Percentiles rank a stretch among this genome's conserved stretches.
These are phyloP conservation scores for Euplexia lucipara DNA, from an alignment of 2,888 invertebrate genomes.

Conservation along the genomic window DNA sequence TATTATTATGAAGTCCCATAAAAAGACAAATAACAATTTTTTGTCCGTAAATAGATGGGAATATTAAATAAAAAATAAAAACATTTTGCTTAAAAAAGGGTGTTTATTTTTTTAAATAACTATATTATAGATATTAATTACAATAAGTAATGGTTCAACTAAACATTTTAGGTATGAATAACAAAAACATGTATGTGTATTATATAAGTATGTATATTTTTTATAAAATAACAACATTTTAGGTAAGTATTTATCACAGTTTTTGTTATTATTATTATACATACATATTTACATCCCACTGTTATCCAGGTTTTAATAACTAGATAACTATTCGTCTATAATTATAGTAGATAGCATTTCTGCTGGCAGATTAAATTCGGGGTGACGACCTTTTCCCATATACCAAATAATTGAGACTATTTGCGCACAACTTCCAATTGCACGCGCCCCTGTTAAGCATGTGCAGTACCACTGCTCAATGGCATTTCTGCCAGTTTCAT, in stretches of 20 bases:
- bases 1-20: too few relatives aligned
- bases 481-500: neutral
- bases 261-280: too few relatives aligned
- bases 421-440: constrained; percentile 1
- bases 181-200: too few relatives aligned
- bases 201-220: too few relatives aligned
- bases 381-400: constrained; percentile 1
- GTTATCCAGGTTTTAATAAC: too few relatives aligned
- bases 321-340: neutral
- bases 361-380: constrained; percentile 5
- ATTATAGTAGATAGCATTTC: neutral
- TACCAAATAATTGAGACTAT: constrained; percentile 2
- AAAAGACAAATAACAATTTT: too few relatives aligned
- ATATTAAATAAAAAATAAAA: too few relatives aligned
- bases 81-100: too few relatives aligned
- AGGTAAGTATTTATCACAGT: too few relatives aligned
- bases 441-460: constrained; percentile 3
- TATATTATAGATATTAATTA: neutral
- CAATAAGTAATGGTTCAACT: neutral
- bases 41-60: too few relatives aligned
- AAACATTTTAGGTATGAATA: constrained; percentile 1
- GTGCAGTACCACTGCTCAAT: constrained; percentile 3
- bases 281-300: too few relatives aligned
- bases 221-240: too few relatives aligned
- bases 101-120: neutral